Evolutionary conservation across 64 coral and sea anemone species (phyloP).

Genomic region (Astreopora myriophthalma): DNA sequence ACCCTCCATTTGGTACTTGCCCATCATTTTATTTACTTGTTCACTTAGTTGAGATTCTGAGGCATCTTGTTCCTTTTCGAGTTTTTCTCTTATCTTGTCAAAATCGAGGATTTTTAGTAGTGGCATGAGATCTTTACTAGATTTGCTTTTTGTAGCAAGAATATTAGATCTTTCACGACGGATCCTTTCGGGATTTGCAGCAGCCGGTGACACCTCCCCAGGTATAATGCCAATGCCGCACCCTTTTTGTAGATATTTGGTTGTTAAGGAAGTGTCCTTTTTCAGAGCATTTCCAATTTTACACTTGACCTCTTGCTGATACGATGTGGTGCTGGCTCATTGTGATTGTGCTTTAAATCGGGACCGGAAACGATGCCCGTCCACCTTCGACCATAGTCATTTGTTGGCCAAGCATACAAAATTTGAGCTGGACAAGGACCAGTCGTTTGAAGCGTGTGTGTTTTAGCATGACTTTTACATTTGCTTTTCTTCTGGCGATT

Average conservation of each 20-base stretch:
- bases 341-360: conserved; percentile 47
- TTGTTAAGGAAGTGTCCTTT: conserved; percentile 14
- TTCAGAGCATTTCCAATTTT: not conserved
- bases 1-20: conserved; percentile 59
- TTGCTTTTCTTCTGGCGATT: conserved; percentile 54
- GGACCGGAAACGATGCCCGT: conserved; percentile 29
- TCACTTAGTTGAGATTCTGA: conserved; percentile 7
- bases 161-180: not conserved
- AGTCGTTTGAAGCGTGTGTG: not conserved
- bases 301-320: not conserved
- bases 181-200: conserved; percentile 44
- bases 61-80: conserved; percentile 54
- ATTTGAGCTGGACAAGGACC: conserved; percentile 52
- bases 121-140: conserved; percentile 8
- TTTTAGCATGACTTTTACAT: not conserved
- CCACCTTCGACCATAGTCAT: conserved; percentile 58
- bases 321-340: conserved; percentile 41
- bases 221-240: conserved; percentile 50
- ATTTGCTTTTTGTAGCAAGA: not conserved
- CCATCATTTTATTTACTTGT: conserved; percentile 58
- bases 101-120: conserved; percentile 62
- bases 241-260: conserved; percentile 70
- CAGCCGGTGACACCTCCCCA: conserved; percentile 39
- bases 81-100: conserved; percentile 38
- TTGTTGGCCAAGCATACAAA: conserved; percentile 55